These are phyloP conservation scores for Emydocephalus ijimae DNA, from an alignment of 2,113 vertebrate species.

Conservation along the genomic window DNA sequence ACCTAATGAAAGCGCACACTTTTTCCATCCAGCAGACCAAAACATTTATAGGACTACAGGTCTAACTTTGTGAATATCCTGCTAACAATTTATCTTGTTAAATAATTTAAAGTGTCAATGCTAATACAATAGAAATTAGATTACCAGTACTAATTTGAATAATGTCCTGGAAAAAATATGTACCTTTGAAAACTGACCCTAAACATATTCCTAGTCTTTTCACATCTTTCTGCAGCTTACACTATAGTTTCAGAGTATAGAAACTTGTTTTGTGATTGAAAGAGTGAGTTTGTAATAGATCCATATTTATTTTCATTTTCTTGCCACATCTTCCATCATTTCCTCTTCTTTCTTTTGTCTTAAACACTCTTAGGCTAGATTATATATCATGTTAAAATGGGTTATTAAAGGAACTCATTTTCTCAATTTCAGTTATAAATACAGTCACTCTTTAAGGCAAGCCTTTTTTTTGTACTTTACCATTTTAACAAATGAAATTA, in stretches of 20 bases:
- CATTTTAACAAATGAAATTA: neutral
- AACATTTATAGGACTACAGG: conserved; percentile 47
- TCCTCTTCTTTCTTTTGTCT: neutral
- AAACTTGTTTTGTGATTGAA: neutral
- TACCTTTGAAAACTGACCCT: conserved; percentile 11
- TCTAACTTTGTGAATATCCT: conserved; percentile 36
- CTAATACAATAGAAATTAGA: conserved; percentile 30
- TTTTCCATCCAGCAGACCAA: conserved; percentile 57
- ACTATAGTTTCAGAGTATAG: neutral
- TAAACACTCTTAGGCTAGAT: neutral
- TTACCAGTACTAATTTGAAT: conserved; percentile 16
- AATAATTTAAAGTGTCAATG: neutral
- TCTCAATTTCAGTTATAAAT: neutral
- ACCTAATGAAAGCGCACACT: conserved; percentile 49
- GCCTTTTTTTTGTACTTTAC: neutral
- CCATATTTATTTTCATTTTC: neutral
- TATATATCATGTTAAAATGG: neutral
- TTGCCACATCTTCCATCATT: neutral
- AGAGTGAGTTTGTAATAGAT: neutral
- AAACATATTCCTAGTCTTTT: conserved; percentile 24
- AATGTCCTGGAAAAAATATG: conserved; percentile 22
- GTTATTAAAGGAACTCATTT: neutral
- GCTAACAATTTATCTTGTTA: conserved; percentile 1
- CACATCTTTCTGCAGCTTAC: neutral
- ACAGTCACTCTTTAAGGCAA: neutral